A percentile compares a stretch with the other conserved stretches of the same genome.
Evolutionary conservation across 1,140 invertebrate species (phyloP).

Genomic region (Drosophila parvula): DNA sequence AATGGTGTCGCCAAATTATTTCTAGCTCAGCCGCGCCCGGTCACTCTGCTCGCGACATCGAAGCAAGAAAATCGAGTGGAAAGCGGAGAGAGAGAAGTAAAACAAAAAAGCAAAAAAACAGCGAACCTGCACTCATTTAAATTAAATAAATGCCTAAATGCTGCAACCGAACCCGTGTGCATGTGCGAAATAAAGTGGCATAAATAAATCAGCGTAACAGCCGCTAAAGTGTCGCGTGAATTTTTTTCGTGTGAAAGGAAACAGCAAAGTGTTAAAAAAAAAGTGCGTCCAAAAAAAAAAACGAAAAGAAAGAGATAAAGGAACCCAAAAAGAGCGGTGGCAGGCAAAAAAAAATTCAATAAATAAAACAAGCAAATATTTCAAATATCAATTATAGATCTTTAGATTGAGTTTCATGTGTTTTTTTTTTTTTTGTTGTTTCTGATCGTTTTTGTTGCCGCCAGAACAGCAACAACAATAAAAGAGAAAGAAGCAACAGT

Average conservation of each 20-base stretch:
- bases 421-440: slow-evolving; percentile 3
- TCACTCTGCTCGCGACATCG: slow-evolving; percentile 8
- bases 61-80: slow-evolving; percentile 10
- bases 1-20: not conserved
- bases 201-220: slow-evolving; percentile 1
- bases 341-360: slow-evolving; percentile 17
- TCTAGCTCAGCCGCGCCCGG: not conserved
- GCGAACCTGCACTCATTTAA: slow-evolving; percentile 21
- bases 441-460: slow-evolving; percentile 20
- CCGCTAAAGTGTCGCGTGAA: slow-evolving; percentile 25
- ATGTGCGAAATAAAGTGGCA: slow-evolving; percentile 1
- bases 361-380: slow-evolving; percentile 8
- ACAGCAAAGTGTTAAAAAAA: slow-evolving; percentile 46
- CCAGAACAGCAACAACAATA: slow-evolving; percentile 38
- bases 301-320: slow-evolving; percentile 35
- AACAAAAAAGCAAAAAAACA: slow-evolving; percentile 22
- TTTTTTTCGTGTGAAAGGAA: slow-evolving; percentile 58
- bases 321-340: slow-evolving; percentile 19
- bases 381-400: not conserved
- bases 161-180: slow-evolving; percentile 14
- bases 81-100: slow-evolving; percentile 29
- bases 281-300: slow-evolving; percentile 43
- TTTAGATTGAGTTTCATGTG: too few relatives aligned
- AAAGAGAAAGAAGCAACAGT: slow-evolving; percentile 27
- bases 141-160: slow-evolving; percentile 31